These are phyloP conservation scores for Villa cingulata DNA, from an alignment of 2,888 invertebrate species.

Conservation along the genomic window DNA sequence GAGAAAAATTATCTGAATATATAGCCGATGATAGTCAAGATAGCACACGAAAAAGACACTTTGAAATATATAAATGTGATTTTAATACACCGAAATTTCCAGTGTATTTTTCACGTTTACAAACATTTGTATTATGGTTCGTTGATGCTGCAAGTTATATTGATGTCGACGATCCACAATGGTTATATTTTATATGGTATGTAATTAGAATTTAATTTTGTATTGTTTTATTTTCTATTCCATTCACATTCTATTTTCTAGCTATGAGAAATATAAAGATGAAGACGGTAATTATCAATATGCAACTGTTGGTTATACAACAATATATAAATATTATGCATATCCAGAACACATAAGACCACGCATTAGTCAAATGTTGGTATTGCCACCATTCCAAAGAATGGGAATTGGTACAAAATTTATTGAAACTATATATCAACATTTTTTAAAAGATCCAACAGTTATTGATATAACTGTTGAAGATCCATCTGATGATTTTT, in stretches of 20 bases:
- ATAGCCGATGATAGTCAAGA: conserved; percentile 22
- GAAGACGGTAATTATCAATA: conserved; percentile 46
- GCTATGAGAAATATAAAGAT: conserved; percentile 55
- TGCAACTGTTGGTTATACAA: conserved; percentile 75
- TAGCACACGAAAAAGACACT: conserved; percentile 37
- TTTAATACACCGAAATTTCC: conserved; percentile 57
- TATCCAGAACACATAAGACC: conserved; percentile 79
- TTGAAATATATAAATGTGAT: conserved; percentile 71
- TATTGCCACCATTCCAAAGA: conserved; percentile 83
- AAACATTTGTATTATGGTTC: conserved; percentile 87
- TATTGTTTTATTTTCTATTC: neutral
- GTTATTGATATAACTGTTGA: conserved; percentile 65
- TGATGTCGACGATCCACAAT: conserved; percentile 81
- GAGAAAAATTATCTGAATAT: conserved; percentile 52
- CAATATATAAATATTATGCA: conserved; percentile 88
- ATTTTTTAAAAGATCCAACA: conserved; percentile 39
- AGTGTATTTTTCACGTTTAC: conserved; percentile 67
- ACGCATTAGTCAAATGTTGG: conserved; percentile 82
- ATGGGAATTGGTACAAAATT: conserved; percentile 73
- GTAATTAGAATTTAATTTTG: conserved; percentile 20
- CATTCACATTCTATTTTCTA: conserved; percentile 21
- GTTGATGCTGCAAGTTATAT: conserved; percentile 94
- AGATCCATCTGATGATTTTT: conserved; percentile 85
- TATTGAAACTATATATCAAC: conserved; percentile 42
- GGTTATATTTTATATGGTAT: conserved; percentile 77